A percentile compares a stretch with the other conserved stretches of the same genome.
Conservation (phyloP, 2,797 vertebrate genomes). For the Pseudochromis fuscus region DNA sequence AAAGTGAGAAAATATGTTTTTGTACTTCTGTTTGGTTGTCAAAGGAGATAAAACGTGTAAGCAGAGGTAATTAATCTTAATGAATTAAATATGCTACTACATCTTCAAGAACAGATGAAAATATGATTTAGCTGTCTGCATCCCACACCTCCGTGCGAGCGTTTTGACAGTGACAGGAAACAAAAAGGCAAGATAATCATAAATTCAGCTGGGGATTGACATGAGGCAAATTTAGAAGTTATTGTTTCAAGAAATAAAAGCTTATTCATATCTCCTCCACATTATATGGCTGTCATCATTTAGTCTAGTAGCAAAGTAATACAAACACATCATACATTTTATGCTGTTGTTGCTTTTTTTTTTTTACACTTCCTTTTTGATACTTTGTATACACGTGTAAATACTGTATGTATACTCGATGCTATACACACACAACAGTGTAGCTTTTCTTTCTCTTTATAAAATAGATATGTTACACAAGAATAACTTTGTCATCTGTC, state of each 20-base stretch:
- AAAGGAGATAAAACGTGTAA: conserved; percentile 17
- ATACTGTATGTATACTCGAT: background rate
- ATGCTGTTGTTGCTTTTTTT: background rate
- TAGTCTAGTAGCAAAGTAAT: background rate
- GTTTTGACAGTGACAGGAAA: conserved; percentile 12
- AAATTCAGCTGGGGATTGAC: background rate
- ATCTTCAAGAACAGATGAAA: conserved; percentile 11
- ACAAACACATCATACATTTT: background rate
- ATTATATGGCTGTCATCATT: background rate
- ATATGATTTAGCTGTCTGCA: background rate
- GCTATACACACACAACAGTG: background rate
- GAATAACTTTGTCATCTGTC: background rate
- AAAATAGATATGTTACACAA: background rate
- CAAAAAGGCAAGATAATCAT: background rate
- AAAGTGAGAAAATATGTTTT: conserved; percentile 46
- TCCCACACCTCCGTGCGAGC: background rate
- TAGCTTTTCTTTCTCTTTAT: too few species aligned
- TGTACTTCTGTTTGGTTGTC: conserved; percentile 3
- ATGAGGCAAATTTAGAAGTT: background rate
- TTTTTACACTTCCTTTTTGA: background rate
- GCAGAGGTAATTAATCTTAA: conserved; percentile 30
- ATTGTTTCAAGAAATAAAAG: background rate
- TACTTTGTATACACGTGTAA: too few species aligned
- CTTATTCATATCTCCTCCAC: background rate
- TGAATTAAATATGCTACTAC: conserved; percentile 10